Percentiles rank a stretch among this genome's conserved stretches.
Conservation (phyloP, 2,113 vertebrate species). For the Rynchops niger region DNA sequence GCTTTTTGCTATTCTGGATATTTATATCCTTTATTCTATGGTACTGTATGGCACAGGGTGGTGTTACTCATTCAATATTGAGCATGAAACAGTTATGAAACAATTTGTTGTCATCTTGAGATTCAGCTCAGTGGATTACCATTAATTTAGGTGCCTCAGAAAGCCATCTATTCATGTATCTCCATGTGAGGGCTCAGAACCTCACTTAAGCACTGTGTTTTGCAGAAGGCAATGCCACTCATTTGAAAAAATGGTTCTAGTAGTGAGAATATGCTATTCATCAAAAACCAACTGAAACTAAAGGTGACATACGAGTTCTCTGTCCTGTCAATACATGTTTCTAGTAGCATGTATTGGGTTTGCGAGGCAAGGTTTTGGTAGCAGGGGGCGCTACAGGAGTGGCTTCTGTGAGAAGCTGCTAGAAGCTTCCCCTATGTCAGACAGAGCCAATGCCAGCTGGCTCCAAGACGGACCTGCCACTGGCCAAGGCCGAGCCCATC, state of each 20-base stretch:
- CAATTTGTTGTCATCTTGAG: not conserved
- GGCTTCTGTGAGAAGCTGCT: not conserved
- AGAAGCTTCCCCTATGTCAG: not conserved
- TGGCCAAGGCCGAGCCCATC: not conserved
- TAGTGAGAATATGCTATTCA: not conserved
- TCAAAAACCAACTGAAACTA: not conserved
- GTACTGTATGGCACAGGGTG: not conserved
- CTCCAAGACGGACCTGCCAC: not conserved
- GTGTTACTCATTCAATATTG: not conserved
- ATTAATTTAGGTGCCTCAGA: not conserved
- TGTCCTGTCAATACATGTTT: not conserved
- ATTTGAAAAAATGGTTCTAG: not conserved
- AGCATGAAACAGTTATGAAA: not conserved
- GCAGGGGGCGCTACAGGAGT: not conserved
- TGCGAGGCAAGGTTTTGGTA: not conserved
- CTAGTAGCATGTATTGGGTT: not conserved
- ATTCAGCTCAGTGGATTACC: not conserved
- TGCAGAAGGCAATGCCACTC: not conserved
- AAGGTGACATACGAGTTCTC: not conserved
- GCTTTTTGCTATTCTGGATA: not conserved
- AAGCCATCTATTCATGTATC: not conserved
- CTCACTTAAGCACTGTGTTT: not conserved
- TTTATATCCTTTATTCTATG: not conserved
- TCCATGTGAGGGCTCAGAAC: not conserved
- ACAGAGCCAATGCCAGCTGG: not conserved